Evolutionary conservation across 1,140 invertebrate species (phyloP), one percentile per base, ranked within the genome.

Genomic region (Drosophila nikananu): DNA sequence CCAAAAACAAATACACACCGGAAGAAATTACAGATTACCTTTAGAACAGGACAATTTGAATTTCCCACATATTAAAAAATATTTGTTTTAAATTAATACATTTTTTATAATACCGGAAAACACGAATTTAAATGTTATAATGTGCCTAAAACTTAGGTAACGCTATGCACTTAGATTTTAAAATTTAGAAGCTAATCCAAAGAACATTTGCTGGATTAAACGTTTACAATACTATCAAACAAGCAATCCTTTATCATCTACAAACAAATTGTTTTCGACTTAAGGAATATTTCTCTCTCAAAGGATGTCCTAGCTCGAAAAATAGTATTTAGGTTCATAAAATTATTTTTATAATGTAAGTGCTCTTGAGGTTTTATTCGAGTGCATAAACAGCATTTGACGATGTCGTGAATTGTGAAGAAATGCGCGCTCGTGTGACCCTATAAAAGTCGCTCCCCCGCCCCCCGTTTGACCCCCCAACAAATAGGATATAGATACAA

Each of bases 401-500:
- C 70, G 75, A 68, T 59, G 79, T 83, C 73, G 81, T 78, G 79
- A 87, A 87, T 87, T 87, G 84, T 87, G 81, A 87, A 87, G 84
- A 87, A 87, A 87, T 87, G 84, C 81, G 86, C 84, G 84, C 86
- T 90, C 81, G 84, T 87, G 86, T 87, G 84, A 87, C 84, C 78
- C 81, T 82, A 83, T 72, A 83, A 79, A 66, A 68, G 68, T 78
- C 32, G 57, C 64, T 39, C 4, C 8, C 48, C 35, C 46, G 13
- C 15, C 30, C 13, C 46, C 39, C 5, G 25, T 54, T 39, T 48
- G 32, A 49, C 51, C 57, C 64, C 13, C 54, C 49, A 83, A 82
- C 74, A 92, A 91, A 91, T 81, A 84, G 80, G 86, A 92, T 90
- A 89, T 91, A 91, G 89, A 91, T 91, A 91, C 84, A 91, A 79